A percentile compares a stretch with the other conserved stretches of the same genome.
phyloP scores from a whole-genome alignment of 2,888 invertebrate species.

The Nomada ruficornis region DNA sequence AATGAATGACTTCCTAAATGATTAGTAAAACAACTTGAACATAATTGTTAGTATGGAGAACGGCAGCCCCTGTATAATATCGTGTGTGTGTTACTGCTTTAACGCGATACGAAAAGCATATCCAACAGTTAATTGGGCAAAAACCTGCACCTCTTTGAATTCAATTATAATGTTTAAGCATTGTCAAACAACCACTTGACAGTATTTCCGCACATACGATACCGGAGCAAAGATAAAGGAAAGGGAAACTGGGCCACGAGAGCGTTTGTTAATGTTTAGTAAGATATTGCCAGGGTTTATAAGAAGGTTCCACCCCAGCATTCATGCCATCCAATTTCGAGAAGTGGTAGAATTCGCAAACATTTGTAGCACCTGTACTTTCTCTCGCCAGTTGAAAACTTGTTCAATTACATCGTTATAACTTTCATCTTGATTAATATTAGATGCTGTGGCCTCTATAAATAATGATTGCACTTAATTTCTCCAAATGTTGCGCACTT shows the following conservation, averaged over 20 bases:
- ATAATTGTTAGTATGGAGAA: slow-evolving; percentile 26
- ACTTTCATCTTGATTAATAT: not conserved
- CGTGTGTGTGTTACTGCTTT: slow-evolving; percentile 32
- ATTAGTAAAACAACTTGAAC: slow-evolving; percentile 9
- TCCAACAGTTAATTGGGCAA: slow-evolving; percentile 59
- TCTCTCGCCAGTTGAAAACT: not conserved
- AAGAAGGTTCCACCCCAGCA: slow-evolving; percentile 40
- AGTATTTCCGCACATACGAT: slow-evolving; percentile 78
- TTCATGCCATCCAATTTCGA: slow-evolving; percentile 14
- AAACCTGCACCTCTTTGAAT: slow-evolving; percentile 65
- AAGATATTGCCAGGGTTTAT: slow-evolving; percentile 74
- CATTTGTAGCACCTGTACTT: not conserved
- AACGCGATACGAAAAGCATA: slow-evolving; percentile 50
- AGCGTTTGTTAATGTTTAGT: slow-evolving; percentile 59
- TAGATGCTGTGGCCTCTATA: not conserved
- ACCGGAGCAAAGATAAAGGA: slow-evolving; percentile 72
- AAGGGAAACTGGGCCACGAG: slow-evolving; percentile 71
- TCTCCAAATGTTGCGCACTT: not conserved
- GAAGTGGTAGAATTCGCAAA: not conserved
- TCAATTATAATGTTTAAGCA: slow-evolving; percentile 71
- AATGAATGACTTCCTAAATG: not conserved
- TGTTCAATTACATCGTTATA: not conserved
- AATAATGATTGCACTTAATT: slow-evolving; percentile 22
- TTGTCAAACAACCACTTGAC: slow-evolving; percentile 56
- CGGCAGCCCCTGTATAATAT: slow-evolving; percentile 26